These are phyloP conservation scores for Hippoglossus stenolepis DNA, from an alignment of 2,113 vertebrate genomes.

Conservation along the genomic window DNA sequence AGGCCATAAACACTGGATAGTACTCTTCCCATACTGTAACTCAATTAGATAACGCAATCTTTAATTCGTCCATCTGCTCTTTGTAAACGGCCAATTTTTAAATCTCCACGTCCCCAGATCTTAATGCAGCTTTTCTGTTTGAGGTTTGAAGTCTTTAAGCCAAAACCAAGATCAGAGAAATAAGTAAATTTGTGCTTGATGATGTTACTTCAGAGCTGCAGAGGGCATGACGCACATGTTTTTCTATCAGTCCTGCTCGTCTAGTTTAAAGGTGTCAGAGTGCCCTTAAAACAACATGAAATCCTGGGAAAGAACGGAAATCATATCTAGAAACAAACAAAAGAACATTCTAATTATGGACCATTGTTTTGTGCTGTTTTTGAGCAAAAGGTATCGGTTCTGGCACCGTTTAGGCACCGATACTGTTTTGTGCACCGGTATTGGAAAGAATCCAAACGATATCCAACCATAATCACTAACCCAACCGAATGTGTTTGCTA, in stretches of 20 bases:
- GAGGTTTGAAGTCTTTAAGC: neutral
- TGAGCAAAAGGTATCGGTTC: too few species aligned
- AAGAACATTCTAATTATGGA: too few species aligned
- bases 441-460: too few species aligned
- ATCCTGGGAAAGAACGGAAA: neutral
- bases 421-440: too few species aligned
- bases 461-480: neutral
- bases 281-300: neutral
- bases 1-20: neutral
- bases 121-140: conserved; percentile 10
- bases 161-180: neutral
- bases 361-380: too few species aligned
- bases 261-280: neutral
- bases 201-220: neutral
- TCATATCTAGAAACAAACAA: neutral
- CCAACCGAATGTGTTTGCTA: neutral
- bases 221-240: conserved; percentile 1
- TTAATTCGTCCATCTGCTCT: neutral
- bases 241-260: neutral
- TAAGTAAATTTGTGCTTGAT: neutral
- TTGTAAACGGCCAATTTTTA: neutral
- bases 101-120: neutral
- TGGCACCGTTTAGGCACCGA: too few species aligned
- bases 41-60: neutral
- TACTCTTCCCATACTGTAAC: neutral